A percentile compares a stretch with the other conserved stretches of the same genome.
Evolutionary conservation across 2,888 invertebrate species (phyloP).

Genomic region (Coelinius sp.): DNA sequence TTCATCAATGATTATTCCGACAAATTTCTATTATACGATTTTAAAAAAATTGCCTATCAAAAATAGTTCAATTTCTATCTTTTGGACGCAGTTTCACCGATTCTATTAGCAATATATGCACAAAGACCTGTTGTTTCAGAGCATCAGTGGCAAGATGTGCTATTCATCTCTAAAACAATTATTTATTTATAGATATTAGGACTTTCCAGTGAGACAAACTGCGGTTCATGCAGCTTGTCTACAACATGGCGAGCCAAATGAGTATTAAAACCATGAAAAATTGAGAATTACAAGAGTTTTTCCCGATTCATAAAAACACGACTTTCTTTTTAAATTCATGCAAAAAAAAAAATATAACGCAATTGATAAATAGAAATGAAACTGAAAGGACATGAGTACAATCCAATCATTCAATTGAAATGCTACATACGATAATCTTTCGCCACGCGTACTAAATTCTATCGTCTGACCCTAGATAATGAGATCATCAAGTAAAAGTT

Average conservation of each 20-base stretch:
- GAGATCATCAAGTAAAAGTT: neutral
- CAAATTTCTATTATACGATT: neutral
- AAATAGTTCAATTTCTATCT: neutral
- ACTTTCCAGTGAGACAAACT: neutral
- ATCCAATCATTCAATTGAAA: too few relatives aligned
- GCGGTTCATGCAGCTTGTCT: neutral
- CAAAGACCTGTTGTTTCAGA: neutral
- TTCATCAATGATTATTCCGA: neutral
- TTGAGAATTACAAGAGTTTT: neutral
- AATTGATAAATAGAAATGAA: neutral
- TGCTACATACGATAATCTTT: neutral
- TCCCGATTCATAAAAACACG: neutral
- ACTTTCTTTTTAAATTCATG: neutral
- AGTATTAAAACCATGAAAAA: neutral
- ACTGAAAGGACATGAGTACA: neutral
- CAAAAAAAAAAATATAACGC: too few relatives aligned
- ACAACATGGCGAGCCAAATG: neutral
- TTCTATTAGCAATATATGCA: neutral
- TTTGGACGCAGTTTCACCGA: neutral
- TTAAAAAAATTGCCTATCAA: neutral
- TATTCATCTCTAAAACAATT: neutral
- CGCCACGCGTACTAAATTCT: neutral
- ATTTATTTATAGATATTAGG: neutral
- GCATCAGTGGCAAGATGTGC: neutral
- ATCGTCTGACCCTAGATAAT: neutral